A percentile compares a stretch with the other conserved stretches of the same genome.
Conservation (phyloP, 2,113 vertebrate genomes). For the Eurypyga helias region DNA sequence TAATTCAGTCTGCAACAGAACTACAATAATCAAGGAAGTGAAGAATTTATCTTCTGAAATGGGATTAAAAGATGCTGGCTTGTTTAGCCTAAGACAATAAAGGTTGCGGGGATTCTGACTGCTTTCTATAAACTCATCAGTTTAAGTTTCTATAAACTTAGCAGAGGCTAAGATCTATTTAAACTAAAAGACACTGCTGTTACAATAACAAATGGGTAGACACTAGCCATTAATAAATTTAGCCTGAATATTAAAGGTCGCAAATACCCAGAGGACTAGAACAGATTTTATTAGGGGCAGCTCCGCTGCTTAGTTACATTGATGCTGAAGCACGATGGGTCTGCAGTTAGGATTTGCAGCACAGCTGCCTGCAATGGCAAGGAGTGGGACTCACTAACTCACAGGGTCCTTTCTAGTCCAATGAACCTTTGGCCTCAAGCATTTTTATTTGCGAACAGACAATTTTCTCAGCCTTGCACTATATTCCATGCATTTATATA, state of each 20-base stretch:
- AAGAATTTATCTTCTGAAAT: conserved; percentile 49
- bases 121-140: background rate
- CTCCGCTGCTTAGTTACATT: background rate
- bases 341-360: background rate
- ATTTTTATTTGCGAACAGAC: background rate
- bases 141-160: background rate
- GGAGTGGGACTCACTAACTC: background rate
- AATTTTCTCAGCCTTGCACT: background rate
- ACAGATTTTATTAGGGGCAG: background rate
- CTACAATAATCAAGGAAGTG: conserved; percentile 36
- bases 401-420: background rate
- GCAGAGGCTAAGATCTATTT: background rate
- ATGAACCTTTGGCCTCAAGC: background rate
- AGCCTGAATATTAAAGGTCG: background rate
- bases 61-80: conserved; percentile 21
- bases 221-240: conserved; percentile 6
- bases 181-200: background rate
- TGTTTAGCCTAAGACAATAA: background rate
- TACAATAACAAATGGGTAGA: background rate
- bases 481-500: background rate
- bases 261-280: background rate
- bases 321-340: background rate
- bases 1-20: background rate
- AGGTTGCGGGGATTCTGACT: background rate
- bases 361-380: background rate